These are phyloP conservation scores for Parnassius orleans DNA, from an alignment of 2,888 invertebrate genomes.

Conservation along the genomic window DNA sequence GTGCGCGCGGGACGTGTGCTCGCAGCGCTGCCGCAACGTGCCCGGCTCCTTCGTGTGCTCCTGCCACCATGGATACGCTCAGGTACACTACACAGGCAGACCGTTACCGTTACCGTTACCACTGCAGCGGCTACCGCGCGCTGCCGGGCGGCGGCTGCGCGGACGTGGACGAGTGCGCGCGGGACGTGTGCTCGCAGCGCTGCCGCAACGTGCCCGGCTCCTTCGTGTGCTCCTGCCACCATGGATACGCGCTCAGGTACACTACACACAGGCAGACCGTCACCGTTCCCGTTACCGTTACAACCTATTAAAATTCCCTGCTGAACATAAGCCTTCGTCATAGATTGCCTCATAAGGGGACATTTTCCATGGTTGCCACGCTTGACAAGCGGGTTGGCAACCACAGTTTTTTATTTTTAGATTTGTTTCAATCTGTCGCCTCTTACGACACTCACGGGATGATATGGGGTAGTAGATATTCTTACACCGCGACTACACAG, in stretches of 20 bases:
- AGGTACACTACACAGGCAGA: constrained; percentile 49
- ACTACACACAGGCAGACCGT: background rate
- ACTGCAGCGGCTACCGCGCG: constrained; percentile 83
- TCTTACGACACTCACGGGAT: no score
- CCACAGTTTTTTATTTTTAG: no score
- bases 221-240: constrained; percentile 81
- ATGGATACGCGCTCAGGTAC: constrained; percentile 80
- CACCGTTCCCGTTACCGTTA: no score
- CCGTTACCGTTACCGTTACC: no score
- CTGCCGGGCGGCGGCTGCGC: constrained; percentile 80
- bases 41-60: constrained; percentile 78
- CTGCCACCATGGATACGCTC: constrained; percentile 81
- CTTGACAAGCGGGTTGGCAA: no score
- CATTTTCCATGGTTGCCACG: no score
- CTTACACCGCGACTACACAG: no score
- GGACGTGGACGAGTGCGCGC: constrained; percentile 87
- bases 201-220: constrained; percentile 81
- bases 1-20: constrained; percentile 82
- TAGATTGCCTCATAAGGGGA: no score
- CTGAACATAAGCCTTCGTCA: no score
- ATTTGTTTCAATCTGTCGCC: no score
- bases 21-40: constrained; percentile 83
- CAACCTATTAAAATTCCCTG: no score
- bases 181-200: constrained; percentile 83
- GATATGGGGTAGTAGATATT: no score